Conservation (phyloP, 2,888 invertebrate species). For the Erebia palarica region DNA sequence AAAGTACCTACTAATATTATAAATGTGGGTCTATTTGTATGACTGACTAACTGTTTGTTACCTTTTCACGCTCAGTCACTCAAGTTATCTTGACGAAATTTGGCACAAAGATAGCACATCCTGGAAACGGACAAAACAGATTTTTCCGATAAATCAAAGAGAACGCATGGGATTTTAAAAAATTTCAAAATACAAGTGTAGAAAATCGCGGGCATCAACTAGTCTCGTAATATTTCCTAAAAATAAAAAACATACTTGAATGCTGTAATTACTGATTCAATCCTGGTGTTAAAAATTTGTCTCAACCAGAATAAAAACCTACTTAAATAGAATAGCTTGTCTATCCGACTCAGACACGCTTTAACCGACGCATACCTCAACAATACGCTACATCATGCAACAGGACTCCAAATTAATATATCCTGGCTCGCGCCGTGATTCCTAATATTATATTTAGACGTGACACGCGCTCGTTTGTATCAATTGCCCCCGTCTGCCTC, state of each 20-base stretch:
- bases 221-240: too few species aligned
- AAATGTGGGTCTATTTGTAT: too few species aligned
- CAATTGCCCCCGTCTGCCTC: conserved; percentile 79
- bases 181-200: too few species aligned
- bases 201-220: too few species aligned
- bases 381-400: conserved; percentile 64
- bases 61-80: too few species aligned
- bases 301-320: background rate
- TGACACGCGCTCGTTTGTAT: conserved; percentile 82
- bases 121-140: too few species aligned
- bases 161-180: too few species aligned
- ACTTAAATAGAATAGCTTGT: conserved; percentile 5
- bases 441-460: conserved; percentile 83
- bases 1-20: background rate
- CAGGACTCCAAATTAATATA: conserved; percentile 80
- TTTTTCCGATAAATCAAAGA: too few species aligned
- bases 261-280: background rate
- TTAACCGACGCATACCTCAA: conserved; percentile 54
- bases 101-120: too few species aligned
- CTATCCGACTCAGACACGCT: conserved; percentile 38
- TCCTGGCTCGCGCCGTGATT: conserved; percentile 83
- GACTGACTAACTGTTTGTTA: too few species aligned
- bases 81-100: too few species aligned
- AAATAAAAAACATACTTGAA: too few species aligned
- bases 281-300: background rate